Evolutionary conservation across 1,140 invertebrate species (phyloP), one percentile per base, ranked within the genome.

Genomic region (Diplogasteroides magnus): DNA sequence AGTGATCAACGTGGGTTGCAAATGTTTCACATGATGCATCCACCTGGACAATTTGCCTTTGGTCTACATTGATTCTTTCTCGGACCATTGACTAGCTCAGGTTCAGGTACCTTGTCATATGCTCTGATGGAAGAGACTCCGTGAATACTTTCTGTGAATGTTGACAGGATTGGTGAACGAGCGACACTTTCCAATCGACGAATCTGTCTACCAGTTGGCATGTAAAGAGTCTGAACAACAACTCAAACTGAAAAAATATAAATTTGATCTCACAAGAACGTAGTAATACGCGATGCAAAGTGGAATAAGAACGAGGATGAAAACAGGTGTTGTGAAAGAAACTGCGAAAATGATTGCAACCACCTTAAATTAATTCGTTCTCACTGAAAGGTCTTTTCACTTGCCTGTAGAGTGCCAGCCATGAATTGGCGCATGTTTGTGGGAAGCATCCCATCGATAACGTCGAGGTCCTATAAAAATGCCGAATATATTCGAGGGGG

Each of bases 81-180:
- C n/a, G n/a, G n/a, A n/a, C n/a, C n/a, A n/a, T n/a, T n/a, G n/a
- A n/a, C n/a, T n/a, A n/a, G n/a, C n/a, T n/a, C n/a, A n/a, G n/a
- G n/a, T n/a, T n/a, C n/a, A n/a, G n/a, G n/a, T 61, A 60, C 66
- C 66, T 67, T 67, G 28, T 75, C 74, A 67, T 80, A 85, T 0
- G 85, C 86, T 28, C 85, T 68, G n/a, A 86, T 85, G 1, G 79
- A 80, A 6, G 75, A 76, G 0, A 79, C 74, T 0, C 86, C 86
- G n/a, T 78, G 32, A 26, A 86, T 73, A 1, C 85, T 83, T 68
- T 86, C 86, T 58, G 81, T 83, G 72, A 87, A 87, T 73, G 85
- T 83, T 31, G 79, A 83, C 61, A 84, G 85, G 27, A 87, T 83
- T 0, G 83, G 86, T 29, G 85, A 86, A 2, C 83, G 68, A 0